Evolutionary conservation across 2,797 vertebrate species (phyloP), one percentile per base, ranked within the genome.

Genomic region (Spea hammondii): DNA sequence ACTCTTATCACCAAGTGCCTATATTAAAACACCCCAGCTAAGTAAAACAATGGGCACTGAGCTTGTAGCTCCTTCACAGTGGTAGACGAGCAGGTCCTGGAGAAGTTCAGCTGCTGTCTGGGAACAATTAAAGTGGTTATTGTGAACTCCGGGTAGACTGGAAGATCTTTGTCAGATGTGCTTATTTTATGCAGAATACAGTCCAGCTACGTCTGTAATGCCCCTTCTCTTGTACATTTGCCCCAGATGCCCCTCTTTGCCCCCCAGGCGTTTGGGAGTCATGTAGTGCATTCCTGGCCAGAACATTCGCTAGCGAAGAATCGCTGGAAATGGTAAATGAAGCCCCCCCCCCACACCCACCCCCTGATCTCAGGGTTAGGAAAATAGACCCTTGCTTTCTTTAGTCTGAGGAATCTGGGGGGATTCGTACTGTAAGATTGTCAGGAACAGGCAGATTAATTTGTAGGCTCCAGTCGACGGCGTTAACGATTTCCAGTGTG

Each of bases 321-420:
- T 76, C 47, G 12, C 46, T 77, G 79, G 70, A 81, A 77, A 67
- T 59, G 76, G 79, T 80, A 76, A 76, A 62, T 32, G 55, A 60
- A 74, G 73, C 77, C 17, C 32, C n/a, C 11, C 72, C 32, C 32
- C 1, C 32, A 32, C 32, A 32, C 32, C 32, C 32, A 32, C 32
- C 32, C n/a, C 11, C 72, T 77, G 69, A 72, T 77, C 70, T 57
- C 59, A 2, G 64, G 74, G 79, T 80, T 72, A 72, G 55, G 69
- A 80, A 76, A 80, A 76, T 10, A 59, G 67, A 60, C 45, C 57
- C 4, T 64, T 45, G 54, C 17, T 70, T 70, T 55, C 67, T 70
- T 75, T n/a, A 32, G 59, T 54, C 13, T 12, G 54, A 73, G 79
- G 75, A 82, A 77, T 82, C 79, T 32, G 79, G 65, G 65, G 79